These are phyloP conservation scores for Ceratosolen fusciceps DNA, from an alignment of 1,140 invertebrate species.

Conservation along the genomic window DNA sequence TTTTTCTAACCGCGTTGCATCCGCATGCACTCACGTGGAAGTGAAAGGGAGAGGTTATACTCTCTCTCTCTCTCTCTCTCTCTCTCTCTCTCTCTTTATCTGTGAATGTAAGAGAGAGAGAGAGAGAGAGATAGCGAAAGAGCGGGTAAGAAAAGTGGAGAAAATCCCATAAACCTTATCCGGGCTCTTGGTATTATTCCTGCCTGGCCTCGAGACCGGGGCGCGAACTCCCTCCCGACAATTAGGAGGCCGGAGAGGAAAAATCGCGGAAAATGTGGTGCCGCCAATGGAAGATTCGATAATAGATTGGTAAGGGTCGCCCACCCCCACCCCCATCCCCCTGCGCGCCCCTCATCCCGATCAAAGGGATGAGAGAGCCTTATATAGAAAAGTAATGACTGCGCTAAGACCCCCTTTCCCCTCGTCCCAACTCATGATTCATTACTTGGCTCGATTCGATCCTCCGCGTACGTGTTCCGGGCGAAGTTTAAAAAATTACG, in stretches of 20 bases:
- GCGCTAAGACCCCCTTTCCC: neutral
- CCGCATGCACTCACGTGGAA: constrained; percentile 19
- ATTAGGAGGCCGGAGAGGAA: constrained; percentile 29
- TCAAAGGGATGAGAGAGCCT: neutral
- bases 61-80: neutral
- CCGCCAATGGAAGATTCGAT: constrained; percentile 42
- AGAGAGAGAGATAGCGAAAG: no score
- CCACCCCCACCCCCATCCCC: no score
- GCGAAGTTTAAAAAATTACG: no score
- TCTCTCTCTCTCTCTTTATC: neutral
- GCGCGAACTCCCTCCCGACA: neutral
- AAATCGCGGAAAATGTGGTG: constrained; percentile 22
- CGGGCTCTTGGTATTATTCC: neutral
- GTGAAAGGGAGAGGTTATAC: neutral
- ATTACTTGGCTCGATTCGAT: neutral
- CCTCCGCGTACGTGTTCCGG: no score
- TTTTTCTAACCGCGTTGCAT: constrained; percentile 18
- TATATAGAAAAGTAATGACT: constrained; percentile 27
- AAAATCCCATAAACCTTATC: neutral
- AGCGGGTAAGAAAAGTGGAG: no score
- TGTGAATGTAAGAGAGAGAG: no score
- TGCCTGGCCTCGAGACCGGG: neutral
- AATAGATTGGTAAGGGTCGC: constrained; percentile 41
- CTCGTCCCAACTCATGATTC: neutral
- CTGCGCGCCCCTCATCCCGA: neutral